Evolutionary conservation across 2,113 vertebrate genomes (phyloP).

Genomic region (Nibea coibor): DNA sequence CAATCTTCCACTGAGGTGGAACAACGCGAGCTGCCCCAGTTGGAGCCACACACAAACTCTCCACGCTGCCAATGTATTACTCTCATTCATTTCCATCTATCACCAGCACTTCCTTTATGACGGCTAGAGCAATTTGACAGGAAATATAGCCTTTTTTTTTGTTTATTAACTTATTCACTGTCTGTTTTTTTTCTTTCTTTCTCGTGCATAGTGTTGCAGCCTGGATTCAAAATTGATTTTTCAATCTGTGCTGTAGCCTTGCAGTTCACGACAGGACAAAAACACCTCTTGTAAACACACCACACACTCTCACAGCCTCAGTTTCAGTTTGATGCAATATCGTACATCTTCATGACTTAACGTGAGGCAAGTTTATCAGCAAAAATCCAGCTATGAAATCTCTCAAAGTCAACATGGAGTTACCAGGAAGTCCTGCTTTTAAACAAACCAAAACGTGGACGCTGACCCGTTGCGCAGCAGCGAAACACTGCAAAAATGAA

Average conservation of each 20-base stretch:
- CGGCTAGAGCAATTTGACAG: constrained; percentile 3
- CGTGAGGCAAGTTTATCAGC: neutral
- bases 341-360: neutral
- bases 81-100: constrained; percentile 42
- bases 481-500: too few relatives aligned
- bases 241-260: neutral
- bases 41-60: constrained; percentile 16
- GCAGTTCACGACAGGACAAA: neutral
- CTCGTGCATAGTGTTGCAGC: neutral
- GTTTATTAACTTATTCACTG: neutral
- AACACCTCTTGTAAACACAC: neutral
- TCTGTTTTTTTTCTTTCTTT: neutral
- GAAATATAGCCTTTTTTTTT: constrained; percentile 14
- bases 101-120: constrained; percentile 3
- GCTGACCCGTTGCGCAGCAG: too few relatives aligned
- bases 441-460: too few relatives aligned
- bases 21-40: constrained; percentile 48
- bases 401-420: neutral
- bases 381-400: neutral
- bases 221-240: neutral
- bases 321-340: neutral
- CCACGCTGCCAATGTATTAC: constrained; percentile 14
- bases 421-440: neutral
- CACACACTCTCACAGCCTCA: neutral
- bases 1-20: constrained; percentile 70